Evolutionary conservation across 2,113 vertebrate species (phyloP), one percentile per base, ranked within the genome.

Genomic region (Cebidichthys violaceus): DNA sequence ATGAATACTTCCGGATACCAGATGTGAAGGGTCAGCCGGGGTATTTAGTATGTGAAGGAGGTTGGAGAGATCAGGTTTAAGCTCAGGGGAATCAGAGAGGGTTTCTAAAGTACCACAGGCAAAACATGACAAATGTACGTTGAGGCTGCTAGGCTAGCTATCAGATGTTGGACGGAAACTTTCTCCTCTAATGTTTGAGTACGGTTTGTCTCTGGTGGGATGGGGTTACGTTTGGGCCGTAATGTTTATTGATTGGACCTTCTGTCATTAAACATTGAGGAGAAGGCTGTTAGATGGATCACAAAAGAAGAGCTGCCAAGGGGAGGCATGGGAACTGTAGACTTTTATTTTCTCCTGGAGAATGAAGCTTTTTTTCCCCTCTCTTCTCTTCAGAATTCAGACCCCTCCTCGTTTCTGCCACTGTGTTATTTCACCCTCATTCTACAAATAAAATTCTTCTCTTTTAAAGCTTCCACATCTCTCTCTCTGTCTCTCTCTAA

Each of bases 201-300:
- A 22, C 45, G 72, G 83, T 41, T 75, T 37, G 70, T 83, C 83
- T 89, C 76, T 27, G 20, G 55, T 75, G 78, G 80, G 86, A 83
- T 91, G 88, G 47, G 78, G 87, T 87, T 91, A 88, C 85, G n/a
- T 54, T 75, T 4, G n/a, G 85, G 76, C 70, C 60, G 55, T 92
- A 90, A 93, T 94, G 94, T 86, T 90, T 93, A 95, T 94, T 89
- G 94, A 94, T 94, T 70, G 75, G 81, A 52, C 70, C 77, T 82
- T 80, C 85, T 65, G 9, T 92, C 92, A 93, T 92, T 41, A 80
- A 94, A 94, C 92, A 94, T 94, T 94, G 77, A 94, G 90, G 79
- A 55, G 79, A 60, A 60, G 79, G 65, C 85, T 57, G 78, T 62
- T 59, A 65, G 79, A 88, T 79, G 85, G 87, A 88, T 82, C 80